phyloP scores from a whole-genome alignment of 2,797 vertebrate genomes.

The Naso thynnoides region DNA sequence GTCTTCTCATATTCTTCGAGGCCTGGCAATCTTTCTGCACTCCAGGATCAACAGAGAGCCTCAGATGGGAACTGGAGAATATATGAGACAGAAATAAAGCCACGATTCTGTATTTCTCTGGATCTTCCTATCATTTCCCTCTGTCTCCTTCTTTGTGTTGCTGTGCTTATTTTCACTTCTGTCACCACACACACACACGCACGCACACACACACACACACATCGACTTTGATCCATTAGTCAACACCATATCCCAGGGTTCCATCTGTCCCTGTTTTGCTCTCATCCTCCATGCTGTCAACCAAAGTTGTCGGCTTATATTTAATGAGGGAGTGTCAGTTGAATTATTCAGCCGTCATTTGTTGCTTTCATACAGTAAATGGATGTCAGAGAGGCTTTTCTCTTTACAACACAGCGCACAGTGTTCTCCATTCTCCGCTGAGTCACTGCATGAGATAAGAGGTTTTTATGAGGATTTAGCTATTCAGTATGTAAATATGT shows the following conservation, averaged over 20 bases:
- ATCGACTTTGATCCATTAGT: constrained; percentile 65
- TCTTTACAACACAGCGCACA: constrained; percentile 20
- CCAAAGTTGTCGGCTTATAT: constrained; percentile 53
- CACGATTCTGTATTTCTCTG: constrained; percentile 23
- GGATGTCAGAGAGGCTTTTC: constrained; percentile 48
- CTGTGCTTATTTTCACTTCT: constrained; percentile 16
- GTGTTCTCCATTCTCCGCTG: constrained; percentile 29
- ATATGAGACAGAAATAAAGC: constrained; percentile 23
- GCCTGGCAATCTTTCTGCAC: neutral
- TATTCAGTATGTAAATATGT: constrained; percentile 31
- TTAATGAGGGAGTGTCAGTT: constrained; percentile 67
- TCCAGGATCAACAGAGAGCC: constrained; percentile 25
- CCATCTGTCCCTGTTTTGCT: constrained; percentile 69
- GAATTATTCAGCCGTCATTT: constrained; percentile 70
- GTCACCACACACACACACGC: constrained; percentile 32
- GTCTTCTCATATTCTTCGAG: constrained; percentile 14
- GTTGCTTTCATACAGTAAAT: constrained; percentile 65
- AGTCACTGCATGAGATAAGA: constrained; percentile 13
- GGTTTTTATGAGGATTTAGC: constrained; percentile 23
- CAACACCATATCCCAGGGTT: constrained; percentile 68
- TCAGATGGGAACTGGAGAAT: constrained; percentile 8
- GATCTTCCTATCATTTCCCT: constrained; percentile 15
- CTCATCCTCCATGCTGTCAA: constrained; percentile 55
- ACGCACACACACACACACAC: neutral
- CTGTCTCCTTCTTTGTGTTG: constrained; percentile 20